phyloP scores from a whole-genome alignment of 2,113 vertebrate species.

The Lepisosteus osseus region DNA sequence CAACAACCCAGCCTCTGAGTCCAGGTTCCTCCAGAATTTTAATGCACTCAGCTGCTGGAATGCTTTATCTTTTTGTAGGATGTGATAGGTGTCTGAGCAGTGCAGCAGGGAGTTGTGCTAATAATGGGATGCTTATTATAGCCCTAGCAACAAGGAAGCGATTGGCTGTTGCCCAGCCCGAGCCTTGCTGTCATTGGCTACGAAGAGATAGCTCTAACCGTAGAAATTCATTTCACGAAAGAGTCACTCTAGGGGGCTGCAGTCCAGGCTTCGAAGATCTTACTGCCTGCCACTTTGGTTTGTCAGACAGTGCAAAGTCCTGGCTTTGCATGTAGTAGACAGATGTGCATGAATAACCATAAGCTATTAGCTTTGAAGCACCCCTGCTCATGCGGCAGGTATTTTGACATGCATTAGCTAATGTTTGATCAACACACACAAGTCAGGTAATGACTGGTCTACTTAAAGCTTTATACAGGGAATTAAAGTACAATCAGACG shows the following conservation, averaged over 20 bases:
- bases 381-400: neutral
- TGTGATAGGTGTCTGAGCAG: slow-evolving; percentile 60
- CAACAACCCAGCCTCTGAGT: neutral
- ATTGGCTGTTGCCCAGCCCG: slow-evolving; percentile 53
- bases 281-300: slow-evolving; percentile 33
- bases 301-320: slow-evolving; percentile 23
- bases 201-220: slow-evolving; percentile 46
- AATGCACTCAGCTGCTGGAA: slow-evolving; percentile 17
- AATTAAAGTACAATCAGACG: neutral
- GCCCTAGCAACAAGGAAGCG: slow-evolving; percentile 65
- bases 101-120: slow-evolving; percentile 48
- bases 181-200: slow-evolving; percentile 57
- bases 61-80: slow-evolving; percentile 17
- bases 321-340: slow-evolving; percentile 19
- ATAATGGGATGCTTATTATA: slow-evolving; percentile 57
- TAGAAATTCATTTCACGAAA: slow-evolving; percentile 65
- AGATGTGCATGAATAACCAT: slow-evolving; percentile 21
- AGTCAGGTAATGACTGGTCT: neutral
- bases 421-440: neutral
- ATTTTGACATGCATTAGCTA: neutral
- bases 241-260: slow-evolving; percentile 59
- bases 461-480: neutral
- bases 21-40: slow-evolving; percentile 12
- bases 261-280: slow-evolving; percentile 41
- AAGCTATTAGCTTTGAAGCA: neutral